phyloP scores from a whole-genome alignment of 2,888 invertebrate genomes.

The Oligia strigilis region DNA sequence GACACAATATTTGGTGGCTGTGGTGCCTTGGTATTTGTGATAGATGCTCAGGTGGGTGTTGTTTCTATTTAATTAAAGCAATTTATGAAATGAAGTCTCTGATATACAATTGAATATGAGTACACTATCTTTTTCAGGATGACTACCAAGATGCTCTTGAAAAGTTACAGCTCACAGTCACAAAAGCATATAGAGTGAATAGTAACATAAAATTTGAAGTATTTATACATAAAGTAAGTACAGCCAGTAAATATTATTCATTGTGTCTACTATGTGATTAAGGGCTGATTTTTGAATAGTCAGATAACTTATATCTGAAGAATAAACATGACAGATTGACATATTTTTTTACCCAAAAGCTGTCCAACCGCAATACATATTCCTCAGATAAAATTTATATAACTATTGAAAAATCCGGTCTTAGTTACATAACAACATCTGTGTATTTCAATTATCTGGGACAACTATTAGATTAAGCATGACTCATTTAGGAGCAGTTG shows the following conservation, averaged over 20 bases:
- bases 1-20: slow-evolving; percentile 99
- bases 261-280: slow-evolving; percentile 8
- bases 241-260: slow-evolving; percentile 18
- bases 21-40: slow-evolving; percentile 99
- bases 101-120: background rate
- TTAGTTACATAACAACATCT: slow-evolving; percentile 23
- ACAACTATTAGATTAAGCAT: slow-evolving; percentile 36
- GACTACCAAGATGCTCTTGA: slow-evolving; percentile 99
- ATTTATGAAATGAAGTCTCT: background rate
- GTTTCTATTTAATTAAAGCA: background rate
- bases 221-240: slow-evolving; percentile 97
- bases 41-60: slow-evolving; percentile 96
- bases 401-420: background rate
- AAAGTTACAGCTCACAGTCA: slow-evolving; percentile 97
- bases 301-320: background rate
- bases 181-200: slow-evolving; percentile 98
- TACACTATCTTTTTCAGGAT: slow-evolving; percentile 91
- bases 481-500: slow-evolving; percentile 43
- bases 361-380: background rate
- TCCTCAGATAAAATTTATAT: background rate
- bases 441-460: slow-evolving; percentile 43
- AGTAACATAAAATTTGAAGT: slow-evolving; percentile 99
- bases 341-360: background rate
- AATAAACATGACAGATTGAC: background rate
- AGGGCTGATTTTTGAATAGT: background rate